Percentiles rank a stretch among this genome's conserved stretches.
Conservation (phyloP, 2,113 vertebrate genomes). For the Scolopax mira region DNA sequence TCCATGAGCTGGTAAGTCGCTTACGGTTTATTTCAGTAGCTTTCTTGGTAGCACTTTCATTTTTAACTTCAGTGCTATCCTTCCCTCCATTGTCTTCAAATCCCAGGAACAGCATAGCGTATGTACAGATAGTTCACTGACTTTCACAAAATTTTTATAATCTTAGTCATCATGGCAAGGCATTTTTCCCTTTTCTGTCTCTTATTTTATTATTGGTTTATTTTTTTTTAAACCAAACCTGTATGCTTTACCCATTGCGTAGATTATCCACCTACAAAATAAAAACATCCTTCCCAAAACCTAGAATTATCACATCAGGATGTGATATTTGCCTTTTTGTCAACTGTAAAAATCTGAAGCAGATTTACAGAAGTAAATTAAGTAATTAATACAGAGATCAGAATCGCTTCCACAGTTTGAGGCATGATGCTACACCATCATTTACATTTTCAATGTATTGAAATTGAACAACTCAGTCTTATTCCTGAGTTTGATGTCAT, state of each 20-base stretch:
- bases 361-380: neutral
- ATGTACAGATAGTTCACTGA: neutral
- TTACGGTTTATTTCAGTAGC: conserved; percentile 1
- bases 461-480: too few species aligned
- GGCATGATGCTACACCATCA: neutral
- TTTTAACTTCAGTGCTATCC: neutral
- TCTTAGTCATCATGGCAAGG: neutral
- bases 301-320: too few species aligned
- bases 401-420: neutral
- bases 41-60: neutral
- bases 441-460: neutral
- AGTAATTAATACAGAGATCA: neutral
- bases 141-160: neutral
- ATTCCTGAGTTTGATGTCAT: neutral
- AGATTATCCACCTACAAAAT: neutral
- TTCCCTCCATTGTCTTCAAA: neutral
- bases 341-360: neutral
- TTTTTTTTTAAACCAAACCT: neutral
- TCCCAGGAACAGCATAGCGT: neutral
- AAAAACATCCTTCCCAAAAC: neutral
- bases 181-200: neutral
- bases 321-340: neutral
- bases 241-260: neutral
- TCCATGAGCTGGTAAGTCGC: neutral
- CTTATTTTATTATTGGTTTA: neutral